Conservation (phyloP, 2,888 invertebrate species). For the Chouioia cunea region DNA sequence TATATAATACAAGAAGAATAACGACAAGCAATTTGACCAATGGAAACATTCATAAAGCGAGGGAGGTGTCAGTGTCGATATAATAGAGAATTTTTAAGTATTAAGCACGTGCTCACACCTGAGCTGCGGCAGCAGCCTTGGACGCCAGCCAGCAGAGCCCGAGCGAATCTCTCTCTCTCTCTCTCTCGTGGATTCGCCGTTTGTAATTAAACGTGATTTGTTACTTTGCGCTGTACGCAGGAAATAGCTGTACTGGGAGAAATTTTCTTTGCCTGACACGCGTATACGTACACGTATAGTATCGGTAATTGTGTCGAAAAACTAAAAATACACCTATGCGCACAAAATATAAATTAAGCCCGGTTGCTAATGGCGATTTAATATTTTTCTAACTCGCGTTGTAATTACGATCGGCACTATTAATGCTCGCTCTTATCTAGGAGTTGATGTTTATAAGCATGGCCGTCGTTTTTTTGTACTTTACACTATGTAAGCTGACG, state of each 20-base stretch:
- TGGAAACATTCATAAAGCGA: not conserved
- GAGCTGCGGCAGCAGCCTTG: slow-evolving; percentile 37
- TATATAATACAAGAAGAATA: not conserved
- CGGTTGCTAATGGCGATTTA: slow-evolving; percentile 14
- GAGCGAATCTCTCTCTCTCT: slow-evolving; percentile 14
- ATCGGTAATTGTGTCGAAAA: slow-evolving; percentile 6
- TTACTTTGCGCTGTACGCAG: slow-evolving; percentile 31
- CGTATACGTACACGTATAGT: not conserved
- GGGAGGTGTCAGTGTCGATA: slow-evolving; percentile 30
- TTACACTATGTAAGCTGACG: too few species aligned
- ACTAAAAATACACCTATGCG: slow-evolving; percentile 15
- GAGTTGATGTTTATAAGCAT: too few species aligned
- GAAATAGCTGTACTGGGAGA: slow-evolving; percentile 11
- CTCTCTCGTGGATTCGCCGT: slow-evolving; percentile 28
- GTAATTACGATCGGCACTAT: slow-evolving; percentile 2
- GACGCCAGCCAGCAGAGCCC: slow-evolving; percentile 34
- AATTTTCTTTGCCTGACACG: slow-evolving; percentile 31
- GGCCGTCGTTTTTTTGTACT: too few species aligned
- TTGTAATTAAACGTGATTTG: slow-evolving; percentile 47
- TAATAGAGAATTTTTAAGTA: slow-evolving; percentile 36
- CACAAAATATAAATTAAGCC: slow-evolving; percentile 7
- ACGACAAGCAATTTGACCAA: not conserved
- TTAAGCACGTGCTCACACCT: slow-evolving; percentile 10
- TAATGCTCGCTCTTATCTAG: too few species aligned
- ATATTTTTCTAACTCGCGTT: slow-evolving; percentile 12